Evolutionary conservation across 2,888 invertebrate species (phyloP), one percentile per base, ranked within the genome.

Genomic region (Euphydryas editha): DNA sequence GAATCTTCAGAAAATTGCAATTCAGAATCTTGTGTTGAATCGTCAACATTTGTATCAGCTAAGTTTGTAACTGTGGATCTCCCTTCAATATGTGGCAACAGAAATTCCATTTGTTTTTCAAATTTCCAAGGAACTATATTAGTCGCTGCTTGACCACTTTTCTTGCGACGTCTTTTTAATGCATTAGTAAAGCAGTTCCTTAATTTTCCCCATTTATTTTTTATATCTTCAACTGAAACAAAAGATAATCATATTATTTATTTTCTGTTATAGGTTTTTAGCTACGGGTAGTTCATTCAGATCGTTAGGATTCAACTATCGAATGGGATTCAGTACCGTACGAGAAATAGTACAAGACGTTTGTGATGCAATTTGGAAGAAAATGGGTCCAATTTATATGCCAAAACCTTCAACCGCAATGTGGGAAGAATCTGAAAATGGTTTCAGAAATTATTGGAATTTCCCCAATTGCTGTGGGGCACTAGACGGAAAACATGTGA

Each of bases 291-390:
- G 75, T 57, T 73, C 73, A 17, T 79, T 70, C 65, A 51, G 69
- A n/a, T 74, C 76, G n/a, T 44, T 79, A 62, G 76, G 47, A 24
- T 76, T 76, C 67, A 79, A 59, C 57, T 78, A 74, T 67, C 74
- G 76, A 21, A 72, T 78, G 72, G 76, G 76, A 54, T 66, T 24
- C 6, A 24, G 24, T 6, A 24, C 24, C 6, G 24, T 24, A 6
- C 24, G 24, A 24, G 24, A 24, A 24, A 24, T 24, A 2, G 24
- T 24, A 24, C 55, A 67, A 71, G 76, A 79, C 75, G 76, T 79
- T 42, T 78, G 74, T 65, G 65, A 60, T 30, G 77, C 78, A 24
- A 74, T 79, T 39, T 76, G 78, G 77, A 73, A 74, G 36, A 74
- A 71, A 42, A 17, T 74, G 39, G 54, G 67, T 46, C 70, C 72